Conservation (phyloP, 2,888 invertebrate genomes). For the Sarcophaga subvicina region DNA sequence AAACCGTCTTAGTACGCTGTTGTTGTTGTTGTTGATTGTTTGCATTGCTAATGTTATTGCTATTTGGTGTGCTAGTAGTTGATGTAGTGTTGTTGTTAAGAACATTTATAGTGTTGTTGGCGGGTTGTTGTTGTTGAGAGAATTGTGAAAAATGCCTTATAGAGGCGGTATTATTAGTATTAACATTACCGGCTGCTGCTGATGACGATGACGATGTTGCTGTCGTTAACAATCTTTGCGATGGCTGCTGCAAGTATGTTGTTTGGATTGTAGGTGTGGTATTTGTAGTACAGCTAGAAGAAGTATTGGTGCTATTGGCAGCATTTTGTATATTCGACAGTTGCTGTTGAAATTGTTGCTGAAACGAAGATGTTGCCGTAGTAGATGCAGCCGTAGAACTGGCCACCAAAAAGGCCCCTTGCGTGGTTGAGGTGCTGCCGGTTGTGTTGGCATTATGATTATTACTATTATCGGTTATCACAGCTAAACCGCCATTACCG, state of each 20-base stretch:
- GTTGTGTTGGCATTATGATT: constrained; percentile 42
- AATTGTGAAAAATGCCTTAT: constrained; percentile 78
- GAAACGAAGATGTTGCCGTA: constrained; percentile 71
- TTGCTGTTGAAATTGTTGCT: constrained; percentile 74
- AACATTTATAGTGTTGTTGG: constrained; percentile 63
- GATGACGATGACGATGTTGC: constrained; percentile 26
- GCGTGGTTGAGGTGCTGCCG: constrained; percentile 60
- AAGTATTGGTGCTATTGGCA: constrained; percentile 47
- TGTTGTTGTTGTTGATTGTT: constrained; percentile 45
- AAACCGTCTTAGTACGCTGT: constrained; percentile 70
- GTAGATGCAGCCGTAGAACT: constrained; percentile 70
- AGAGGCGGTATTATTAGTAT: constrained; percentile 64
- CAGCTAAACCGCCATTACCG: constrained; percentile 72
- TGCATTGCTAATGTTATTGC: constrained; percentile 13
- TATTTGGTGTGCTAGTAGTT: constrained; percentile 39
- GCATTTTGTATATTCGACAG: constrained; percentile 55
- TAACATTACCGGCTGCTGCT: constrained; percentile 53
- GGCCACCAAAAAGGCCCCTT: constrained; percentile 73
- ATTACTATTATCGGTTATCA: constrained; percentile 64
- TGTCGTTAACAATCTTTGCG: constrained; percentile 68
- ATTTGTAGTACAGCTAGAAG: constrained; percentile 59
- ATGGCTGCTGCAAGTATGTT: constrained; percentile 56
- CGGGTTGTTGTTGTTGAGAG: constrained; percentile 70
- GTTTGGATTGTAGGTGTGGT: constrained; percentile 66
- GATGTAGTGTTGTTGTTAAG: constrained; percentile 27